A percentile compares a stretch with the other conserved stretches of the same genome.
These are phyloP conservation scores for Chymomyza procnemis DNA, from an alignment of 2,888 invertebrate species.

Conservation along the genomic window DNA sequence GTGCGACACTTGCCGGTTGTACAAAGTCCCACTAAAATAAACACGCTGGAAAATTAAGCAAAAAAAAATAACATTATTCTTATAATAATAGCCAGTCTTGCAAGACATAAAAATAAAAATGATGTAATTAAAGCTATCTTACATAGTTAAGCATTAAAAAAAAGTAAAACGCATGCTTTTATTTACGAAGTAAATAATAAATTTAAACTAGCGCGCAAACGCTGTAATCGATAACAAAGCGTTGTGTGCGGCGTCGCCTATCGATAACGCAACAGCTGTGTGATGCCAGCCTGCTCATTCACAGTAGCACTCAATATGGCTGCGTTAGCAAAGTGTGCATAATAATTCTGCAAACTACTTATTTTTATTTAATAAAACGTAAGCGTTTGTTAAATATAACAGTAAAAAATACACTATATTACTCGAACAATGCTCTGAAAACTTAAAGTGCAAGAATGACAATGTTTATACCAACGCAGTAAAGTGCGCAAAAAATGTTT, in stretches of 20 bases:
- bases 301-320: slow-evolving; percentile 46
- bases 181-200: too few species aligned
- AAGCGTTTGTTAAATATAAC: neutral
- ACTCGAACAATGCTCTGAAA: neutral
- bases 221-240: neutral
- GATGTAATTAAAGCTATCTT: too few species aligned
- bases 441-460: neutral
- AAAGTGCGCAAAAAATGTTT: neutral
- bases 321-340: slow-evolving; percentile 28
- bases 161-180: too few species aligned
- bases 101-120: too few species aligned
- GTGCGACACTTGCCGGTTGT: neutral
- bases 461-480: neutral
- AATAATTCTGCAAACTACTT: slow-evolving; percentile 30
- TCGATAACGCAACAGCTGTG: slow-evolving; percentile 56
- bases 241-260: slow-evolving; percentile 11
- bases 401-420: neutral
- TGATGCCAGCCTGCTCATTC: slow-evolving; percentile 58
- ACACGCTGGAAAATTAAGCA: neutral
- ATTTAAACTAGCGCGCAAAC: neutral
- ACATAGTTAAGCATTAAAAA: too few species aligned
- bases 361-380: slow-evolving; percentile 4
- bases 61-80: neutral
- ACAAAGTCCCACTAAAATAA: neutral
- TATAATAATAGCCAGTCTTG: neutral